Evolutionary conservation across 2,888 invertebrate genomes (phyloP).

Genomic region (Chirona hameri): DNA sequence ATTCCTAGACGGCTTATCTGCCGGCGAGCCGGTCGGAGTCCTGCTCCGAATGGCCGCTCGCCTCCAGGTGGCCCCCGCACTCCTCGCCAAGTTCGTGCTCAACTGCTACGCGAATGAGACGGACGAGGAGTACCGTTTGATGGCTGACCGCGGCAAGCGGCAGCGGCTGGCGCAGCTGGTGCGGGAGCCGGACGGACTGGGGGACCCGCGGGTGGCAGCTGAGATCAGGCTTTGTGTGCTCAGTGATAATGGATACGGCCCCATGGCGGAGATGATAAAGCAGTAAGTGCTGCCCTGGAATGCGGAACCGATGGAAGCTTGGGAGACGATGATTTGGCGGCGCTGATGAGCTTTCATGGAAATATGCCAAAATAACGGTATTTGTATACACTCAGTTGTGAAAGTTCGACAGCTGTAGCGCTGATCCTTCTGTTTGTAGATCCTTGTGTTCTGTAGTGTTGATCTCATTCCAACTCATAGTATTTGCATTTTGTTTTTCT

Average conservation of each 20-base stretch:
- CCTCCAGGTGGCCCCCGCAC: slow-evolving; percentile 56
- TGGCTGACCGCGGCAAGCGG: slow-evolving; percentile 1
- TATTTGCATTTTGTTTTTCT: too few relatives aligned
- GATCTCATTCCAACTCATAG: too few relatives aligned
- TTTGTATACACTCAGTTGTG: too few relatives aligned
- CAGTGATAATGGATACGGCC: slow-evolving; percentile 80
- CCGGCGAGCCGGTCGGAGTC: slow-evolving; percentile 56
- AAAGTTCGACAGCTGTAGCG: too few relatives aligned
- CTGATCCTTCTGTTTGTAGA: too few relatives aligned
- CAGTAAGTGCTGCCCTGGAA: slow-evolving; percentile 55
- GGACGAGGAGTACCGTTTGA: slow-evolving; percentile 12
- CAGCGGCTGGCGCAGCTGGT: slow-evolving; percentile 6
- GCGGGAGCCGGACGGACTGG: neutral
- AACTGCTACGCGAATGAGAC: slow-evolving; percentile 51
- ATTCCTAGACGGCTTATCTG: slow-evolving; percentile 48
- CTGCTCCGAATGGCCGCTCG: slow-evolving; percentile 58
- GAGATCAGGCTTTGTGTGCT: slow-evolving; percentile 55
- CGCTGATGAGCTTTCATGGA: too few relatives aligned
- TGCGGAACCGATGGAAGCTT: too few relatives aligned
- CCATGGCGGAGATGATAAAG: slow-evolving; percentile 71
- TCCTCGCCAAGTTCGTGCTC: slow-evolving; percentile 58
- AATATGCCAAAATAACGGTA: too few relatives aligned
- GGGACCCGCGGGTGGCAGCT: slow-evolving; percentile 12
- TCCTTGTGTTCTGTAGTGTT: too few relatives aligned
- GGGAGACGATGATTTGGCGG: too few relatives aligned